Evolutionary conservation across 2,888 invertebrate species (phyloP).

Genomic region (Matsumyia berberina): DNA sequence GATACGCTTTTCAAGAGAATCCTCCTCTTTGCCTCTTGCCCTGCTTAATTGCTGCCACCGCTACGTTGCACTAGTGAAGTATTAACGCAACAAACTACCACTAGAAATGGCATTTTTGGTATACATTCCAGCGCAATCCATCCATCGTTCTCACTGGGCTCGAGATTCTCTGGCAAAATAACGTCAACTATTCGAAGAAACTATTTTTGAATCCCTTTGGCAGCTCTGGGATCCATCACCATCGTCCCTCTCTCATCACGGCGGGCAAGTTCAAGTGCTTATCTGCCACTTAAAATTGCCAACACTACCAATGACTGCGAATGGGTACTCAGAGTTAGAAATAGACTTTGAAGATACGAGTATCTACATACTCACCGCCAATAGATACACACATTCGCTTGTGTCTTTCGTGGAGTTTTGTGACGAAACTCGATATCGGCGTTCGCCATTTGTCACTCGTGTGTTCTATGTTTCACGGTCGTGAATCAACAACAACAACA

Average conservation of each 20-base stretch:
- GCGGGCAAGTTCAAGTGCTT: conserved; percentile 68
- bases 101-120: conserved; percentile 20
- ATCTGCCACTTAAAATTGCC: conserved; percentile 45
- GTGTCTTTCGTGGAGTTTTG: conserved; percentile 2
- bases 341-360: conserved; percentile 17
- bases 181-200: conserved; percentile 48
- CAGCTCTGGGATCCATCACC: conserved; percentile 33
- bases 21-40: conserved; percentile 1
- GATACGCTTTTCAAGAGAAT: conserved; percentile 18
- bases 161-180: conserved; percentile 20
- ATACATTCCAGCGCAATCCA: conserved; percentile 46
- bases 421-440: conserved; percentile 59
- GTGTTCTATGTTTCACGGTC: conserved; percentile 72
- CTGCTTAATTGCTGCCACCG: conserved; percentile 50
- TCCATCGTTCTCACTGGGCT: conserved; percentile 33
- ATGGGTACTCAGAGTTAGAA: conserved; percentile 20
- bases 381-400: conserved; percentile 19
- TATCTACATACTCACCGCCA: background rate
- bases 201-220: conserved; percentile 54
- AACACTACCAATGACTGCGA: background rate
- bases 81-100: conserved; percentile 38
- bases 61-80: conserved; percentile 13
- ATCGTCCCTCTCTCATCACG: conserved; percentile 26
- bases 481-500: conserved; percentile 72
- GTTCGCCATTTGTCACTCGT: conserved; percentile 59